Percentiles rank a stretch among this genome's conserved stretches.
phyloP scores from a whole-genome alignment of 1,140 invertebrate species.

The Drosophila pandora region DNA sequence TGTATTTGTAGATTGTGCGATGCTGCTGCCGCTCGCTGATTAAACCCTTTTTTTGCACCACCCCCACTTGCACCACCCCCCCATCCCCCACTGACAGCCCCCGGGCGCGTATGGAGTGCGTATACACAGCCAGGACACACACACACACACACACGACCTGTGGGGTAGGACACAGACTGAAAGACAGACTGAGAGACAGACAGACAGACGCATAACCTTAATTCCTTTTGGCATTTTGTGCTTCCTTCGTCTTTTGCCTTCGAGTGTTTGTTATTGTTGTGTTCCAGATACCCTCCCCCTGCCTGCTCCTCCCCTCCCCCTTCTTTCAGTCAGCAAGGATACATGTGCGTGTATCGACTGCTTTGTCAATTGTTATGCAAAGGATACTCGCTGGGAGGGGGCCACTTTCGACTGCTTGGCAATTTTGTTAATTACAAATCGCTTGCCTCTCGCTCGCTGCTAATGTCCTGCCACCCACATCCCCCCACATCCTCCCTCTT shows the following conservation, averaged over 20 bases:
- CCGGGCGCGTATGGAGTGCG: constrained; percentile 38
- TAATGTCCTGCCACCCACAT: constrained; percentile 46
- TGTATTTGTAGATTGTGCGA: constrained; percentile 75
- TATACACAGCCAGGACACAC: constrained; percentile 6
- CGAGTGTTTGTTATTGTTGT: constrained; percentile 76
- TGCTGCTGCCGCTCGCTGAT: constrained; percentile 63
- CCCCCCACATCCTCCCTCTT: not conserved
- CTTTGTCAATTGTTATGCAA: constrained; percentile 73
- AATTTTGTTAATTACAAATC: constrained; percentile 84
- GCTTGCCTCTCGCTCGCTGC: constrained; percentile 72
- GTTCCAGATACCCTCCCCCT: constrained; percentile 7
- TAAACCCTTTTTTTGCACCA: constrained; percentile 75
- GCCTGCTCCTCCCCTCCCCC: not conserved
- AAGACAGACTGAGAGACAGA: not conserved
- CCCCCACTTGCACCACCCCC: constrained; percentile 3
- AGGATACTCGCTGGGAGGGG: constrained; percentile 20
- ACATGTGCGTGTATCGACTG: constrained; percentile 57
- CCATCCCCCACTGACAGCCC: constrained; percentile 11
- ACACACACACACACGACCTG: constrained; percentile 6
- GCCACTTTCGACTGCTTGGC: constrained; percentile 61
- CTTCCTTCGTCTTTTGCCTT: constrained; percentile 70
- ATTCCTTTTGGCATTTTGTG: constrained; percentile 80
- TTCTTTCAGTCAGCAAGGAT: not conserved
- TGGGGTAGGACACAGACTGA: not conserved
- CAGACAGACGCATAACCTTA: constrained; percentile 50